A percentile compares a stretch with the other conserved stretches of the same genome.
These are phyloP conservation scores for Heterohyrax brucei DNA, from an alignment of 2,797 vertebrate species.

Conservation along the genomic window DNA sequence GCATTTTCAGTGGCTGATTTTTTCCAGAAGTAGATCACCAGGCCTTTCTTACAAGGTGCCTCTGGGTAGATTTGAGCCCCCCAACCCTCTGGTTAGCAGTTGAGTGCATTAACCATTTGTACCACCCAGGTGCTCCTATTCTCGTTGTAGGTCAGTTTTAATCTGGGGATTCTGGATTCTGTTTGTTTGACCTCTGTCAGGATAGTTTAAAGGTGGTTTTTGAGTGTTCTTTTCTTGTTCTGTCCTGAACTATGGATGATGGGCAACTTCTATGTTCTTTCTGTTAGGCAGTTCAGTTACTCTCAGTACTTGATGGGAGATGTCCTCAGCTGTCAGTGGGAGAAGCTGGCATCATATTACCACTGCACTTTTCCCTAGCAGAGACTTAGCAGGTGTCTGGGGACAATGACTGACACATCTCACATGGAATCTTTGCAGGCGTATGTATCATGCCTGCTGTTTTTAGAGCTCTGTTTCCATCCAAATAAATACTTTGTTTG, in stretches of 20 bases:
- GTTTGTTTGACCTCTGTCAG: slow-evolving; percentile 31
- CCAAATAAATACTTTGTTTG: background rate
- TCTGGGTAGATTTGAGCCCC: no score
- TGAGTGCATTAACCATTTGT: no score
- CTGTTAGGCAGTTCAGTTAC: background rate
- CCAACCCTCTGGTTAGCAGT: no score
- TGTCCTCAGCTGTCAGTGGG: slow-evolving; percentile 71
- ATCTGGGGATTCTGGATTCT: slow-evolving; percentile 25
- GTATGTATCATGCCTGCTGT: background rate
- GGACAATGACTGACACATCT: background rate
- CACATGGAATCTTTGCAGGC: background rate
- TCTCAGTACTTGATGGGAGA: background rate
- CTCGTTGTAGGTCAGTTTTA: slow-evolving; percentile 6
- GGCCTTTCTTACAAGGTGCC: no score
- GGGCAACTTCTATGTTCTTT: background rate
- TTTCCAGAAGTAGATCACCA: no score
- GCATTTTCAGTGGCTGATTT: no score
- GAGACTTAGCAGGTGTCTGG: slow-evolving; percentile 50
- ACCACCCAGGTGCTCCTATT: no score
- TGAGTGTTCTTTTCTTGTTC: slow-evolving; percentile 30
- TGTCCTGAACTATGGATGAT: background rate
- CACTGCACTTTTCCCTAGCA: slow-evolving; percentile 20
- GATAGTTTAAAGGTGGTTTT: slow-evolving; percentile 38
- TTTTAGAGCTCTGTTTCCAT: slow-evolving; percentile 24
- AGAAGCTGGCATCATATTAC: slow-evolving; percentile 41